Conservation (phyloP, 2,797 vertebrate species). For the Allobates femoralis region DNA sequence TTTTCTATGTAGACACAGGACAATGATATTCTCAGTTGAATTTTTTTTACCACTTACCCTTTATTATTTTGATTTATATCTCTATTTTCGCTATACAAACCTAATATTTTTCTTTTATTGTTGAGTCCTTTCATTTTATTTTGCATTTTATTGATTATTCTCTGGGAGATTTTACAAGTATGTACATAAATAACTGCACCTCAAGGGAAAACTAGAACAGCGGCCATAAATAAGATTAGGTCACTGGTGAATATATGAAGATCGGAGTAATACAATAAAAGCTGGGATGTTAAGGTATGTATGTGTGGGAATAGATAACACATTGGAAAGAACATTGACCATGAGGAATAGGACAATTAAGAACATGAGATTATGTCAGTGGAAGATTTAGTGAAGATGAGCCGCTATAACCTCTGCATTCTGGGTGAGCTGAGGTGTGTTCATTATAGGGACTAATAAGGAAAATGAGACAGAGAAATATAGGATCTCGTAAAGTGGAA, state of each 20-base stretch:
- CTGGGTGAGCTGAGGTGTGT: background rate
- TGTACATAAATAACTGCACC: conserved; percentile 15
- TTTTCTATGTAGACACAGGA: background rate
- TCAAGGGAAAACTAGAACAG: background rate
- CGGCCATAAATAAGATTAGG: conserved; percentile 20
- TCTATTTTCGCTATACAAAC: background rate
- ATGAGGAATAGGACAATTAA: conserved; percentile 16
- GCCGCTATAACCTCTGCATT: background rate
- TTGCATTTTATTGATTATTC: conserved; percentile 17
- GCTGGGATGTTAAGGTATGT: conserved; percentile 9
- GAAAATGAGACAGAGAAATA: conserved; percentile 2
- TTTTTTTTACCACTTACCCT: background rate
- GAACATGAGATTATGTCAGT: conserved; percentile 20
- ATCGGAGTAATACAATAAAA: background rate
- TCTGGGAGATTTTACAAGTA: conserved; percentile 16
- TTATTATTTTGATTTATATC: conserved; percentile 6
- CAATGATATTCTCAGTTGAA: background rate
- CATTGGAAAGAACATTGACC: background rate
- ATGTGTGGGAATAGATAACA: background rate
- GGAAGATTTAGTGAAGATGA: conserved; percentile 11
- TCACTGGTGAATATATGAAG: background rate
- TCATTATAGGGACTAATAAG: background rate
- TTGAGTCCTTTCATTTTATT: conserved; percentile 18
- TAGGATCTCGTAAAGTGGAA: conserved; percentile 22
- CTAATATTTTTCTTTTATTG: conserved; percentile 18